Evolutionary conservation across 2,797 vertebrate species (phyloP).

Genomic region (Periophthalmus magnuspinnatus): DNA sequence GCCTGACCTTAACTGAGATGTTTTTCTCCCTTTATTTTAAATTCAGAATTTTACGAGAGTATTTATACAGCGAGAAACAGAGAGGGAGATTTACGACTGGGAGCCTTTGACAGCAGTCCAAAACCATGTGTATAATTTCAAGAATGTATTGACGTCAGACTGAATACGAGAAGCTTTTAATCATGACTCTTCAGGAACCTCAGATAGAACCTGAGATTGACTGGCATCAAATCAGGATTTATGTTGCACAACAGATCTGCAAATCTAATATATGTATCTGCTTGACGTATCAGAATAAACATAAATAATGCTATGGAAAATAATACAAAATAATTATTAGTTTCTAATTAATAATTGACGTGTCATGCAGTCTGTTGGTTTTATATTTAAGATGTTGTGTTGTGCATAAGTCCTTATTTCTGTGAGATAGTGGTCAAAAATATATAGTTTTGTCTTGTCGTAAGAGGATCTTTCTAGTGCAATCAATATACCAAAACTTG

Average conservation of each 20-base stretch:
- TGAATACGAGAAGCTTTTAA: conserved; percentile 52
- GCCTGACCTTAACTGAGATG: conserved; percentile 14
- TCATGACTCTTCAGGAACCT: conserved; percentile 36
- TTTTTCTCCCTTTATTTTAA: conserved; percentile 20
- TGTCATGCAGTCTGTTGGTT: not conserved
- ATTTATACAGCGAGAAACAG: conserved; percentile 34
- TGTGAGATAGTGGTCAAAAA: not conserved
- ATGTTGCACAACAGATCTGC: conserved; percentile 4
- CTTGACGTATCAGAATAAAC: not conserved
- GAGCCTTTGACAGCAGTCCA: conserved; percentile 49
- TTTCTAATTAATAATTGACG: not conserved
- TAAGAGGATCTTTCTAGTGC: not conserved
- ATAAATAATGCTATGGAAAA: not conserved
- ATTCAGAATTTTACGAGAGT: conserved; percentile 42
- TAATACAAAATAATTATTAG: not conserved
- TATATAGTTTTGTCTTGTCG: not conserved
- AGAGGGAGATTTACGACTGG: conserved; percentile 54
- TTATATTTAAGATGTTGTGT: not conserved
- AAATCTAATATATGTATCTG: not conserved
- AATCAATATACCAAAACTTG: not conserved
- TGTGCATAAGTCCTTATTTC: not conserved
- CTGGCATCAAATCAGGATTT: conserved; percentile 22
- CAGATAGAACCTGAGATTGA: conserved; percentile 27
- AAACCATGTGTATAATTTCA: conserved; percentile 64
- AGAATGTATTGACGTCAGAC: conserved; percentile 58